These are phyloP conservation scores for Fragum sueziense DNA, from an alignment of 2,888 invertebrate genomes.

Conservation along the genomic window DNA sequence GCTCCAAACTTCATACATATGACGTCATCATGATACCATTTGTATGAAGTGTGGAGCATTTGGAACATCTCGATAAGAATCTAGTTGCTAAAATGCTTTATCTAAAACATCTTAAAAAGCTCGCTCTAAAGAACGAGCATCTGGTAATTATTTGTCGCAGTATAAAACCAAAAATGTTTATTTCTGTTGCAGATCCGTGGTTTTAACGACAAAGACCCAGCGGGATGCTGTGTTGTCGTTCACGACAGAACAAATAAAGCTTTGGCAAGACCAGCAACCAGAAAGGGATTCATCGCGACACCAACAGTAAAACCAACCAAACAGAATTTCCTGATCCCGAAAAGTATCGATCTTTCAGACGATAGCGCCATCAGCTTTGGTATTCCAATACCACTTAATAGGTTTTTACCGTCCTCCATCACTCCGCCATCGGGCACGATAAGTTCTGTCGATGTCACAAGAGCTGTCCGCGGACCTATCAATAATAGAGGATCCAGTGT, in stretches of 20 bases:
- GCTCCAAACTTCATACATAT: no score
- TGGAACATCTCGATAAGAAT: no score
- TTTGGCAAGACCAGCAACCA: neutral
- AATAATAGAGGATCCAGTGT: neutral
- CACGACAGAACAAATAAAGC: slow-evolving; percentile 35
- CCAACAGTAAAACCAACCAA: neutral
- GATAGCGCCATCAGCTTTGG: slow-evolving; percentile 2
- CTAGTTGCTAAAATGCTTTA: no score
- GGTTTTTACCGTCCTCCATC: neutral
- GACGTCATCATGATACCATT: no score
- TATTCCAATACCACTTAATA: neutral
- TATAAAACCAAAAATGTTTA: no score
- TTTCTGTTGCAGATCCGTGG: slow-evolving; percentile 30
- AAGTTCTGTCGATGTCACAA: neutral
- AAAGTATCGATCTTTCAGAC: neutral
- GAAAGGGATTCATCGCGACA: neutral
- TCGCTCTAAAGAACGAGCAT: no score
- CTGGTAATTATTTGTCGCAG: no score
- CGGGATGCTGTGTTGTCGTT: slow-evolving; percentile 48
- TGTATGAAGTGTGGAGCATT: no score
- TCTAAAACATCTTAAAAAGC: no score
- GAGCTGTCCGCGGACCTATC: neutral
- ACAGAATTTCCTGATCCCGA: neutral
- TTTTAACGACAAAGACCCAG: slow-evolving; percentile 24
- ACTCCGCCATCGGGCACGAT: neutral